Percentiles rank a stretch among this genome's conserved stretches.
These are phyloP conservation scores for Perca schrenkii DNA, from an alignment of 2,113 vertebrate species.

Conservation along the genomic window DNA sequence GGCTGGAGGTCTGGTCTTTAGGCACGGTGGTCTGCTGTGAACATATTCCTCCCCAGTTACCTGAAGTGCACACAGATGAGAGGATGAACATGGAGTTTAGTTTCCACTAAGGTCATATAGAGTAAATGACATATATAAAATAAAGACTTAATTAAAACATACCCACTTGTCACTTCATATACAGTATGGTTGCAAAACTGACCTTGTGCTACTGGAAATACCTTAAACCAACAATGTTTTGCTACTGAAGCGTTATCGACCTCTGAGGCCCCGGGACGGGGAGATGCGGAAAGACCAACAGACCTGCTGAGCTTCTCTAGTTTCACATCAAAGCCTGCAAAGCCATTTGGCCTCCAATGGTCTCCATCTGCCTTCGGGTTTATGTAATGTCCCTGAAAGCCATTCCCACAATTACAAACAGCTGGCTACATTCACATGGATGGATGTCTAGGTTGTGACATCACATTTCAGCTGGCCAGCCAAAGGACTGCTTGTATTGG, in stretches of 20 bases:
- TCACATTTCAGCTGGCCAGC: constrained; percentile 27
- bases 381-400: constrained; percentile 50
- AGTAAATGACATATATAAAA: not conserved
- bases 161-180: not conserved
- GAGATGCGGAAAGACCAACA: constrained; percentile 4
- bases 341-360: constrained; percentile 13
- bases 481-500: not conserved
- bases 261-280: constrained; percentile 3
- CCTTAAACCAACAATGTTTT: constrained; percentile 47
- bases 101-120: not conserved
- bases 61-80: constrained; percentile 66
- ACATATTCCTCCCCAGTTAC: constrained; percentile 86
- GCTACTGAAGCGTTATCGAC: constrained; percentile 28
- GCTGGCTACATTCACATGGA: constrained; percentile 64
- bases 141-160: constrained; percentile 7
- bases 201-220: constrained; percentile 52
- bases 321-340: constrained; percentile 42
- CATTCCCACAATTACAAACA: constrained; percentile 60
- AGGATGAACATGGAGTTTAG: not conserved
- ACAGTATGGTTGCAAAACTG: constrained; percentile 46
- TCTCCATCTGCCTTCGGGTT: constrained; percentile 1
- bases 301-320: constrained; percentile 8
- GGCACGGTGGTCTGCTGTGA: constrained; percentile 66
- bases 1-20: constrained; percentile 42
- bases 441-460: constrained; percentile 34